These are phyloP conservation scores for Benthosema pterotum DNA, from an alignment of 2,797 vertebrate species.

Conservation along the genomic window DNA sequence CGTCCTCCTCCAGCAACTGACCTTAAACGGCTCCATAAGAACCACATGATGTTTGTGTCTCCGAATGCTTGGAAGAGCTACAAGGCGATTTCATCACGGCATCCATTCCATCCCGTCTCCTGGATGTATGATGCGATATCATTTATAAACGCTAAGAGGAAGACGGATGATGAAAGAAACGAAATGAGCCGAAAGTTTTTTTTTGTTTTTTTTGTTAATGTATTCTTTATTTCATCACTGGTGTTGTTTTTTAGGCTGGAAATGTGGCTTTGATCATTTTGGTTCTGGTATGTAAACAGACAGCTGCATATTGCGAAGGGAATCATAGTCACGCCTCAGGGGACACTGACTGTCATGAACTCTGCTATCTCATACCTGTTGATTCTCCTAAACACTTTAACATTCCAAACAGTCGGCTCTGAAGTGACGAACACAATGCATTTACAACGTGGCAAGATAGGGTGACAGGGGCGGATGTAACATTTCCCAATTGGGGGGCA, in stretches of 20 bases:
- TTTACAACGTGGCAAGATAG: too few relatives aligned
- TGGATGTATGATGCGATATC: constrained; percentile 5
- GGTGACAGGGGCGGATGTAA: too few relatives aligned
- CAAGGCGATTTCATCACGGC: constrained; percentile 13
- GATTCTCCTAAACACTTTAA: constrained; percentile 7
- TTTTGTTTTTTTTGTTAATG: too few relatives aligned
- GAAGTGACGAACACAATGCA: neutral
- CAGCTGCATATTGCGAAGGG: neutral
- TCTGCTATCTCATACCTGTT: neutral
- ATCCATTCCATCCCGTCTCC: constrained; percentile 15
- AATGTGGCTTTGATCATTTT: constrained; percentile 11
- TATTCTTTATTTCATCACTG: constrained; percentile 23
- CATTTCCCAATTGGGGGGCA: too few relatives aligned
- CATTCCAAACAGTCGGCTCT: neutral
- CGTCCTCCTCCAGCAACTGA: constrained; percentile 17
- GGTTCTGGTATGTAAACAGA: constrained; percentile 10
- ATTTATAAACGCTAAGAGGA: constrained; percentile 21
- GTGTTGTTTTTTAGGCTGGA: constrained; percentile 13
- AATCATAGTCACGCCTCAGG: neutral
- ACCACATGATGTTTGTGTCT: constrained; percentile 18
- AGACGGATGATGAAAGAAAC: constrained; percentile 28
- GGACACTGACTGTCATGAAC: neutral
- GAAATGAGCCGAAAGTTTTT: constrained; percentile 16
- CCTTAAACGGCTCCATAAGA: constrained; percentile 26
- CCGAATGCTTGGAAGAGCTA: constrained; percentile 32